These are phyloP conservation scores for Chromobotia macracanthus DNA, from an alignment of 2,797 vertebrate genomes.

Conservation along the genomic window DNA sequence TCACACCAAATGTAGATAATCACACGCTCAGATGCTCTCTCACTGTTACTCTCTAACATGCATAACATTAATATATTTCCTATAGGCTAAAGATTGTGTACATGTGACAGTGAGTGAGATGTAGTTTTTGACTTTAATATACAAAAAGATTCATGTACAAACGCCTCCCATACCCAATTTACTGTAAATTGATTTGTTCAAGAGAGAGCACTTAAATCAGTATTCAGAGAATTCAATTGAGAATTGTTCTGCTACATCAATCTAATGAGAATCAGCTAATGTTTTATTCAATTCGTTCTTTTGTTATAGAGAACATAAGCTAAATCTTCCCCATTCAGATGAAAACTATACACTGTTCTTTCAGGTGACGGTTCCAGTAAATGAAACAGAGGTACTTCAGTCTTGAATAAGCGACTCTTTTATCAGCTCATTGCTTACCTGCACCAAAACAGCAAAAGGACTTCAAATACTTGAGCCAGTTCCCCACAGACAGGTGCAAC, in stretches of 20 bases:
- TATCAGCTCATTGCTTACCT: slow-evolving; percentile 19
- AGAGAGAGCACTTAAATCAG: slow-evolving; percentile 3
- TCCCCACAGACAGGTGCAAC: background rate
- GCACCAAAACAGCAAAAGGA: slow-evolving; percentile 2
- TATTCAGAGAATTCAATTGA: background rate
- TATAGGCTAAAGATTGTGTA: too few relatives aligned
- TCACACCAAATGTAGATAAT: too few relatives aligned
- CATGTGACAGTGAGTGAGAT: too few relatives aligned
- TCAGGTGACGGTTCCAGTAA: slow-evolving; percentile 30
- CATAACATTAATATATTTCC: too few relatives aligned
- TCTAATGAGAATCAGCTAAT: slow-evolving; percentile 33
- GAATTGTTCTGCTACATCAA: slow-evolving; percentile 28
- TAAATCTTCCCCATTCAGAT: slow-evolving; percentile 33
- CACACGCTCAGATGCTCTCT: too few relatives aligned
- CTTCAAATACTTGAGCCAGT: background rate
- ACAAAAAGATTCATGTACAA: background rate
- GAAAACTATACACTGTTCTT: slow-evolving; percentile 20
- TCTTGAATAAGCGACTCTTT: slow-evolving; percentile 25
- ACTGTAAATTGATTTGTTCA: slow-evolving; percentile 8
- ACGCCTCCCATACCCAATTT: background rate
- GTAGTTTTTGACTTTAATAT: background rate
- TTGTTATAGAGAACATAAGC: slow-evolving; percentile 21
- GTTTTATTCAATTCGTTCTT: slow-evolving; percentile 12
- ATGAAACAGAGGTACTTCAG: slow-evolving; percentile 31
- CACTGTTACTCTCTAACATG: too few relatives aligned